A percentile compares a stretch with the other conserved stretches of the same genome.
phyloP scores from a whole-genome alignment of 2,113 vertebrate species.

The Hydropotes inermis region DNA sequence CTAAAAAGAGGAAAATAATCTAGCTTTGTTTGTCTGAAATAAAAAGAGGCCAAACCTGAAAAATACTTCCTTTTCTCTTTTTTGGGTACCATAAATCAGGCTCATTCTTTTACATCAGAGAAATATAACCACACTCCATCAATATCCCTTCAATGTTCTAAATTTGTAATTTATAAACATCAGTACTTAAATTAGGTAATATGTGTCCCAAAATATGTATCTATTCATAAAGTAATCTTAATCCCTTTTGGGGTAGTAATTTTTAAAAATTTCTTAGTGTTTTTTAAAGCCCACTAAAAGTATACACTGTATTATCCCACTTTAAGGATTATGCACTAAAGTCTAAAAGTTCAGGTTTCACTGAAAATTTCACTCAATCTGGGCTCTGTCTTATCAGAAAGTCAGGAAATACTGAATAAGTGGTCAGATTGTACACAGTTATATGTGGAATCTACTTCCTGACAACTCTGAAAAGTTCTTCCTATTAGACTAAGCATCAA shows the following conservation, averaged over 20 bases:
- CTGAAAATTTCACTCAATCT: conserved; percentile 58
- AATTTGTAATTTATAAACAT: neutral
- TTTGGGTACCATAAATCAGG: neutral
- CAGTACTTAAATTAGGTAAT: neutral
- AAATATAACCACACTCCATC: neutral
- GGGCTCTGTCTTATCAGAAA: conserved; percentile 71
- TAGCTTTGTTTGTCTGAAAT: neutral
- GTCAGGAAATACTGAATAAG: conserved; percentile 73
- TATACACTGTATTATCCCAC: neutral
- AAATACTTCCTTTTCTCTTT: neutral
- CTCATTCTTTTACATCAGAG: neutral
- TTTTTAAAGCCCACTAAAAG: neutral
- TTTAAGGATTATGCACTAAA: conserved; percentile 47
- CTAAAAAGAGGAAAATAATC: neutral
- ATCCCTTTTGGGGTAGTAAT: neutral
- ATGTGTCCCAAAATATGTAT: neutral
- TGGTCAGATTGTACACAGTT: conserved; percentile 69
- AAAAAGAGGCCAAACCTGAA: conserved; percentile 13
- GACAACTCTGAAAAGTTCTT: conserved; percentile 67
- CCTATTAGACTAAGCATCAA: conserved; percentile 71
- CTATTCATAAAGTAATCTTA: neutral
- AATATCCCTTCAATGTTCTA: neutral
- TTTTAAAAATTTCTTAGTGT: neutral
- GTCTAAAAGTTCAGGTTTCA: conserved; percentile 49
- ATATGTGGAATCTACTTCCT: conserved; percentile 75